phyloP scores from a whole-genome alignment of 2,113 vertebrate species.

The Hemichromis elongatus region DNA sequence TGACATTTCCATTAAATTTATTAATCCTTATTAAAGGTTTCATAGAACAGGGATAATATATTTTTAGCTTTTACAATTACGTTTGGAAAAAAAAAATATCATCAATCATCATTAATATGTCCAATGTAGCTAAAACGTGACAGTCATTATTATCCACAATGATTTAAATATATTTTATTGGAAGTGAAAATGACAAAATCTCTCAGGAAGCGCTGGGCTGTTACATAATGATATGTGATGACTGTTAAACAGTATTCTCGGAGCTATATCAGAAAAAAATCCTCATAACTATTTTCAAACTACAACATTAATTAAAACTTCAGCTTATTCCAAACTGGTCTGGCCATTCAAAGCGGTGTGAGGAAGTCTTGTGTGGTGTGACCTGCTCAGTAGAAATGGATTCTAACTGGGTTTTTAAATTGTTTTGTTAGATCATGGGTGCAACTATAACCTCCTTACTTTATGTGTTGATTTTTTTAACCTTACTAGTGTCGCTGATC shows the following conservation, averaged over 20 bases:
- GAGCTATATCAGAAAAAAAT: neutral
- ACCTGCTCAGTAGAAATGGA: neutral
- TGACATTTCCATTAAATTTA: no score
- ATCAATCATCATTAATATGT: no score
- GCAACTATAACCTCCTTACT: neutral
- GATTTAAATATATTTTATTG: no score
- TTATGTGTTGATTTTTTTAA: neutral
- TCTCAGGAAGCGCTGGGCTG: no score
- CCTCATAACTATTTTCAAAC: fast-evolving
- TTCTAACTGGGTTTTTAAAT: neutral
- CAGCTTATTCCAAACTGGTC: neutral
- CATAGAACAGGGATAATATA: fast-evolving
- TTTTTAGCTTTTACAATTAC: neutral
- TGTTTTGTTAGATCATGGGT: neutral
- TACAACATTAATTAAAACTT: neutral
- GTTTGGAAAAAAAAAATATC: neutral
- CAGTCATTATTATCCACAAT: neutral
- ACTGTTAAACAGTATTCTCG: neutral
- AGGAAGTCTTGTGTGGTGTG: neutral
- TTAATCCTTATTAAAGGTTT: no score
- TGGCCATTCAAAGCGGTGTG: neutral
- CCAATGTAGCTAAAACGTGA: neutral
- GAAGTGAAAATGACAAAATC: no score
- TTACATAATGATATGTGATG: fast-evolving
- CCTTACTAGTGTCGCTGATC: neutral